These are phyloP conservation scores for Panopea generosa DNA, from an alignment of 2,888 invertebrate genomes.

Conservation along the genomic window DNA sequence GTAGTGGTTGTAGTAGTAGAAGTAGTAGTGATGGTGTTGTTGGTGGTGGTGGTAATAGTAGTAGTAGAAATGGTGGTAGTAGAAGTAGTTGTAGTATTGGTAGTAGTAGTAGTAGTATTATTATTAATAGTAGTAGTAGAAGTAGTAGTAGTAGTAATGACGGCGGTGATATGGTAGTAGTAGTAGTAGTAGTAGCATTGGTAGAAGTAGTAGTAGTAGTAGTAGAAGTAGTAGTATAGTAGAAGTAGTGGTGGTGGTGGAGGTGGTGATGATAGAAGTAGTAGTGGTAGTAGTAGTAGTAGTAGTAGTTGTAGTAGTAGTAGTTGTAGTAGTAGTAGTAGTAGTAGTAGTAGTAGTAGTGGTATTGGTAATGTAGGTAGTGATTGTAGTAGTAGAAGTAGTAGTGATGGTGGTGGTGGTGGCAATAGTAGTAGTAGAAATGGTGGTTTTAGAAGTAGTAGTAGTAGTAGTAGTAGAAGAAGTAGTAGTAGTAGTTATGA, in stretches of 20 bases:
- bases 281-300: not conserved
- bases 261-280: not conserved
- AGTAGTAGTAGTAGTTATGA: not conserved
- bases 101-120: slow-evolving; percentile 3
- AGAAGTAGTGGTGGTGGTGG: too few species aligned
- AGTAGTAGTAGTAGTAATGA: not conserved
- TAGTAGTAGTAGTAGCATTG: too few species aligned
- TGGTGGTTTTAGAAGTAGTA: not conserved
- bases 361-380: too few species aligned
- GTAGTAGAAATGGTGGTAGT: too few species aligned
- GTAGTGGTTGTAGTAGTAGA: not conserved
- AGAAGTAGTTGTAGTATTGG: not conserved
- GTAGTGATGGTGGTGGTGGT: not conserved
- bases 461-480: not conserved
- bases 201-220: too few species aligned
- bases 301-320: slow-evolving; percentile 6
- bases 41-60: not conserved
- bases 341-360: slow-evolving; percentile 1
- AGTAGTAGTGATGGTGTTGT: slow-evolving; percentile 2
- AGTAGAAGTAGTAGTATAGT: slow-evolving; percentile 10
- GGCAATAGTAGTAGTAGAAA: too few species aligned
- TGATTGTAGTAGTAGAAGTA: slow-evolving; percentile 8
- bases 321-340: slow-evolving; percentile 2
- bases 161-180: too few species aligned
- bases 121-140: slow-evolving; percentile 1